Conservation (phyloP, 2,113 vertebrate genomes). For the Cynopterus brachyotis region DNA sequence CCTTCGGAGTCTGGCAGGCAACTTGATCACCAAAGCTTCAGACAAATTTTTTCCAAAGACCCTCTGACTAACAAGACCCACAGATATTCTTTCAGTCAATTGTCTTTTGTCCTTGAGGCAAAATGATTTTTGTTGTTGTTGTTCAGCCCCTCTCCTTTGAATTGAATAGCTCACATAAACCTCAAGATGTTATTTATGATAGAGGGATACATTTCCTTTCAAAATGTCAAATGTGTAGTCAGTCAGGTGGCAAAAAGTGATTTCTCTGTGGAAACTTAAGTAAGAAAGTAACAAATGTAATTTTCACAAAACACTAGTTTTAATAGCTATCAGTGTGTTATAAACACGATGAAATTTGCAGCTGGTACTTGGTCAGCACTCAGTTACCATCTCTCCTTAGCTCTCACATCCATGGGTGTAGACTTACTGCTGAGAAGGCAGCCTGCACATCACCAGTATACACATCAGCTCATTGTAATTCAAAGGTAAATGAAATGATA, state of each 20-base stretch:
- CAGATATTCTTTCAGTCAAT: slow-evolving; percentile 66
- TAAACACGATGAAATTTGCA: slow-evolving; percentile 66
- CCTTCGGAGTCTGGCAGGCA: slow-evolving; percentile 79
- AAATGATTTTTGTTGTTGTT: slow-evolving; percentile 62
- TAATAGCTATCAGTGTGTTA: slow-evolving; percentile 62
- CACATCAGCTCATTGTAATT: slow-evolving; percentile 36
- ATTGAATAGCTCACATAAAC: slow-evolving; percentile 69
- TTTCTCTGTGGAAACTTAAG: slow-evolving; percentile 70
- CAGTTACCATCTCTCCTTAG: not conserved
- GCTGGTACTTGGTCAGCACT: slow-evolving; percentile 36
- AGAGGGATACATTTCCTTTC: slow-evolving; percentile 70
- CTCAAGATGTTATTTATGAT: slow-evolving; percentile 77
- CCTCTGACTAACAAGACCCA: slow-evolving; percentile 53
- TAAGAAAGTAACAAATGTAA: slow-evolving; percentile 76
- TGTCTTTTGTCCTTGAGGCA: slow-evolving; percentile 82
- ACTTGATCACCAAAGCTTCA: slow-evolving; percentile 81
- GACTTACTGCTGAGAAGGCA: slow-evolving; percentile 22
- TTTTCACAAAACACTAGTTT: slow-evolving; percentile 73
- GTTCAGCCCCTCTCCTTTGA: slow-evolving; percentile 68
- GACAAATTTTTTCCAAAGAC: slow-evolving; percentile 79
- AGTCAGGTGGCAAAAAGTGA: slow-evolving; percentile 70
- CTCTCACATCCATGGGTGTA: slow-evolving; percentile 42
- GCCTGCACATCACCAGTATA: not conserved
- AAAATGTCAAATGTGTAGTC: slow-evolving; percentile 76
- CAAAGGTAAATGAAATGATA: not conserved